A percentile compares a stretch with the other conserved stretches of the same genome.
These are phyloP conservation scores for Typhlichthys eigenmanni DNA, from an alignment of 2,797 vertebrate species.

Conservation along the genomic window DNA sequence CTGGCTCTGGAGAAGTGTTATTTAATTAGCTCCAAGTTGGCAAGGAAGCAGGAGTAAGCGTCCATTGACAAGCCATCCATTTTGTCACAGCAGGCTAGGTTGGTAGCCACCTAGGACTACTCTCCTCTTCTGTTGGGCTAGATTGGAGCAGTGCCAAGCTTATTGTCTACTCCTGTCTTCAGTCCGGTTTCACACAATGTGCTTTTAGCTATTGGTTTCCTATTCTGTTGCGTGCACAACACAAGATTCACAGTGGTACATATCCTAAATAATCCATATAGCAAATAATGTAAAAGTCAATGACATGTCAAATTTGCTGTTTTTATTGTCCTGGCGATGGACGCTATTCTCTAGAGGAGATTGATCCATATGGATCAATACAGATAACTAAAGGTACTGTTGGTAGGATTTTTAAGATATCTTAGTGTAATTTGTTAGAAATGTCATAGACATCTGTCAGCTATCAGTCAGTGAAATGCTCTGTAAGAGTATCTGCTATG, in stretches of 20 bases:
- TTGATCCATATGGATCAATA: conserved; percentile 30
- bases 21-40: conserved; percentile 51
- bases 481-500: no score
- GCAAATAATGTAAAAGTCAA: conserved; percentile 34
- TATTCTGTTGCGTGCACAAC: conserved; percentile 3
- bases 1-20: conserved; percentile 21
- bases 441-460: no score
- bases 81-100: conserved; percentile 18
- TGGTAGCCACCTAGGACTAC: conserved; percentile 15
- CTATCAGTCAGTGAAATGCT: no score
- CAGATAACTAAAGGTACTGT: no score
- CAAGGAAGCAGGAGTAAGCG: conserved; percentile 11
- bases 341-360: conserved; percentile 37
- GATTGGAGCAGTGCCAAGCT: conserved; percentile 9
- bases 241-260: conserved; percentile 18
- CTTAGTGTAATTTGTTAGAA: no score
- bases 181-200: conserved; percentile 5
- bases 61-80: conserved; percentile 17
- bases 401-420: no score
- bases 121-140: conserved; percentile 12
- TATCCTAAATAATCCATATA: conserved; percentile 35
- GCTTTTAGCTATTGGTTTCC: conserved; percentile 1
- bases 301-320: conserved; percentile 38
- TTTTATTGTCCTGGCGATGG: conserved; percentile 5
- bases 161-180: not conserved